Base-by-base conservation (phyloP, 2,888 invertebrate species). In the Ennomos fuscantarius region DNA sequence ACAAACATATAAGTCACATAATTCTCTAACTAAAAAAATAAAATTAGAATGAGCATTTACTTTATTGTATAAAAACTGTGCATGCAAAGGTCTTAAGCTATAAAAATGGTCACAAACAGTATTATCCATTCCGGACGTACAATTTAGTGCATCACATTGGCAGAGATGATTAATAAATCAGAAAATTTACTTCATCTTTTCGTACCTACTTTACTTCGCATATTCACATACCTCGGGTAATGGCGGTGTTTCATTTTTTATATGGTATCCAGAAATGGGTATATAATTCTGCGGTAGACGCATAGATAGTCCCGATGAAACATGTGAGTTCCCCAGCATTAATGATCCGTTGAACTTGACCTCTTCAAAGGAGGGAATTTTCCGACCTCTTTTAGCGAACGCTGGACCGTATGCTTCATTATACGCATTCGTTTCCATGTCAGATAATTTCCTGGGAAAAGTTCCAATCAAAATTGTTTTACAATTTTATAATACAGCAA, bases 231-330 rank as follows among this genome's bases (percentile, higher is more conserved):
- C 88, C 74, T 80, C 69, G 1, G 84, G 76, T 24, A 88, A 63
- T 1, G 83, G 80, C 31, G 78, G 72, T 0, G 75, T 68, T 5
- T 76, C 70, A 0, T 61, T 67, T 1, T 81, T 70, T 2, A 87
- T 82, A 54, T 87, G 86, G 9, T 79, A 79, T 2, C 87, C 87
- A 31, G 76, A 86, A 2, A 87, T 79, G 80, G 43, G 78, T 76
- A 59, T 79, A 81, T 44, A 81, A 79, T 9, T 86, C 79, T 6
- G 82, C 60, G 41, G 73, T 70, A 36, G 72, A 74, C 9, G 76
- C 62, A 8, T 66, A 60, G 3, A 73, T 75, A n/a, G 75, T 63
- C 9, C 84, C 73, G 52, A 15, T 70, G 77, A 62, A 6, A 60
- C 55, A 37, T 87, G 84, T 0, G 83, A 82, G 36, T 87, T 86